A percentile compares a stretch with the other conserved stretches of the same genome.
phyloP scores from a whole-genome alignment of 2,797 vertebrate species.

The Ctenosaura bakeri region DNA sequence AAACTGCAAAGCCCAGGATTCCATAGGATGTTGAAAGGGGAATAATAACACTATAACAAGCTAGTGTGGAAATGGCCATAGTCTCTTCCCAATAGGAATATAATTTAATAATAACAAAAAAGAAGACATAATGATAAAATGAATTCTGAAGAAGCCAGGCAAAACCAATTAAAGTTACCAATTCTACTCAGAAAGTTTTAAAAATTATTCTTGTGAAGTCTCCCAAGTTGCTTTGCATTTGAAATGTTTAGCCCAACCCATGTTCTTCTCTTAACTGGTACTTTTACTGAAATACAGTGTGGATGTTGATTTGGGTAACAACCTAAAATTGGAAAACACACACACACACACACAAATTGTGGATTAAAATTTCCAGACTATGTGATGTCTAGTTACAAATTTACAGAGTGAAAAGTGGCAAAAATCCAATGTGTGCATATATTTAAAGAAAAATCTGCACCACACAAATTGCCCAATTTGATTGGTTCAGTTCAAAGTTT shows the following conservation, averaged over 20 bases:
- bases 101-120: conserved; percentile 5
- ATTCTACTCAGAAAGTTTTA: not conserved
- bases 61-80: too few species aligned
- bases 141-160: not conserved
- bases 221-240: not conserved
- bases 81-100: not conserved
- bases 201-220: not conserved
- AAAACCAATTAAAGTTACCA: not conserved
- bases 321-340: too few species aligned
- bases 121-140: not conserved
- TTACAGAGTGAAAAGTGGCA: not conserved
- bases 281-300: not conserved
- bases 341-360: not conserved
- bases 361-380: not conserved
- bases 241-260: not conserved
- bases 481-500: conserved; percentile 1
- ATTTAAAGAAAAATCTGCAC: not conserved
- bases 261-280: not conserved
- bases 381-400: not conserved
- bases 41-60: too few species aligned
- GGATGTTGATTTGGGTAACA: not conserved
- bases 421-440: not conserved
- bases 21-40: too few species aligned
- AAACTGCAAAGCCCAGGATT: too few species aligned
- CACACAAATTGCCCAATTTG: not conserved